These are phyloP conservation scores for Euura saliciscinereae DNA, from an alignment of 1,140 invertebrate species.

Conservation along the genomic window DNA sequence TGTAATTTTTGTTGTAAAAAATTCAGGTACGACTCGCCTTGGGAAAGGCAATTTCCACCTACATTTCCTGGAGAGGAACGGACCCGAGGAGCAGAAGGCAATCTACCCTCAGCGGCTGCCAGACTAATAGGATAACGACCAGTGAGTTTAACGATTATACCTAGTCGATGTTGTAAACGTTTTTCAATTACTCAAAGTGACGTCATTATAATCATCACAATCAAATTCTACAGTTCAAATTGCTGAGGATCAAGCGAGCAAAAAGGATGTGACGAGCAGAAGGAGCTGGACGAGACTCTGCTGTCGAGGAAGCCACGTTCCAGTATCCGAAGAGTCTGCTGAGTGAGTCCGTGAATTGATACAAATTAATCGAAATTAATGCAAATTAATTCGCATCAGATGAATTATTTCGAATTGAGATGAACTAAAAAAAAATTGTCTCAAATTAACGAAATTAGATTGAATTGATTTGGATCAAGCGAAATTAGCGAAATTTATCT, in stretches of 20 bases:
- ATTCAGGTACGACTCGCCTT: conserved; percentile 62
- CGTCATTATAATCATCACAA: neutral
- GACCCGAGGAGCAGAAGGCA: conserved; percentile 57
- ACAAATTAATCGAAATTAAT: no score
- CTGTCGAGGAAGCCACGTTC: conserved; percentile 36
- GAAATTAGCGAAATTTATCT: no score
- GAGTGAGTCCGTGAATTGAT: conserved; percentile 37
- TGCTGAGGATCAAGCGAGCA: conserved; percentile 36
- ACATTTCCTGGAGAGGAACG: conserved; percentile 59
- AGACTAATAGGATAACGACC: conserved; percentile 45
- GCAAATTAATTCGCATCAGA: no score
- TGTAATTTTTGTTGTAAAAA: no score
- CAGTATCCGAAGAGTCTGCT: conserved; percentile 39
- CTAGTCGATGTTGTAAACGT: no score
- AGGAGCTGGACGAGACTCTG: conserved; percentile 39
- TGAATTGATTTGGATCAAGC: no score
- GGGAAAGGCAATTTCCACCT: conserved; percentile 64
- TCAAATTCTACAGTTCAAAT: conserved; percentile 37
- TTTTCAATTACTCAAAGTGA: no score
- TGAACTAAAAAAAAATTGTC: no score
- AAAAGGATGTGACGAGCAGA: conserved; percentile 21
- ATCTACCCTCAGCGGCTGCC: conserved; percentile 56
- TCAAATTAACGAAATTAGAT: no score
- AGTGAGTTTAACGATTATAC: conserved; percentile 30
- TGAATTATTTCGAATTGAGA: no score